phyloP scores from a whole-genome alignment of 2,888 invertebrate species.

The Chrysolina oricalcia region DNA sequence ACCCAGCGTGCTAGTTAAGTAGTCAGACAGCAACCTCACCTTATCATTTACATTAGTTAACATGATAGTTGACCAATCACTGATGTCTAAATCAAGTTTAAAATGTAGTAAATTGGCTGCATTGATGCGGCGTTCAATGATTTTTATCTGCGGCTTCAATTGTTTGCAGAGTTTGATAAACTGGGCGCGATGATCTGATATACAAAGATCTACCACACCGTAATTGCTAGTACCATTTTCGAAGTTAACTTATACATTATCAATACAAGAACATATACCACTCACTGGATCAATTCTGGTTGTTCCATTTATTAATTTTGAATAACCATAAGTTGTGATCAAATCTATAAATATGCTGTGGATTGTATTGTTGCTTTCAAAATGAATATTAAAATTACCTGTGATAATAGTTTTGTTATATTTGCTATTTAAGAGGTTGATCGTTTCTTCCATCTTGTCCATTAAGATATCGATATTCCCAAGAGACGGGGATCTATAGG shows the following conservation, averaged over 20 bases:
- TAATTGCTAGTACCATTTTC: neutral
- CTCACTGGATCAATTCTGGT: constrained; percentile 15
- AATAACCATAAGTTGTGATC: neutral
- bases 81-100: too few relatives aligned
- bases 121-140: too few relatives aligned
- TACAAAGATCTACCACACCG: constrained; percentile 2
- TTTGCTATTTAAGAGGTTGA: neutral
- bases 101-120: too few relatives aligned
- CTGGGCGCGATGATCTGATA: constrained; percentile 22
- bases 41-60: too few relatives aligned
- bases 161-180: neutral
- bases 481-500: neutral
- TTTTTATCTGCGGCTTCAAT: too few relatives aligned
- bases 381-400: constrained; percentile 16
- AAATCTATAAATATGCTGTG: neutral
- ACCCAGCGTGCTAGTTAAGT: too few relatives aligned
- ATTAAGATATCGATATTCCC: neutral
- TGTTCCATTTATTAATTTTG: neutral
- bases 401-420: neutral
- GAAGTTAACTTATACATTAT: neutral
- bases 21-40: too few relatives aligned
- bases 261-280: neutral
- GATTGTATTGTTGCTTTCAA: constrained; percentile 2
- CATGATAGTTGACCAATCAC: too few relatives aligned
- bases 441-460: neutral